Conservation (phyloP, 2,113 vertebrate genomes). For the Microcebus jonahi region DNA sequence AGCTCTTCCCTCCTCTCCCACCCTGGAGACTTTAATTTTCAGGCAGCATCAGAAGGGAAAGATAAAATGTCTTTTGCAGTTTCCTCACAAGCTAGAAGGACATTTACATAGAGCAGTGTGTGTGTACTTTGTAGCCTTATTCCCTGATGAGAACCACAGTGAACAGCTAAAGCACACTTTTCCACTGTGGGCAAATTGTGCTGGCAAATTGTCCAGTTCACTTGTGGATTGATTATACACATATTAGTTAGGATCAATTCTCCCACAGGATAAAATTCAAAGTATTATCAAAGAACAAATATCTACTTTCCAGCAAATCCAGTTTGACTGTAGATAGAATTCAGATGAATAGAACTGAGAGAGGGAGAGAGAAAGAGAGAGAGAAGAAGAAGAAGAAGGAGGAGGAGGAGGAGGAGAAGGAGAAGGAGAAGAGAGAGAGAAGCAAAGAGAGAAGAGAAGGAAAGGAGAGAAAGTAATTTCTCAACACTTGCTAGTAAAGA, state of each 20-base stretch:
- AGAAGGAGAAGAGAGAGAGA: too few relatives aligned
- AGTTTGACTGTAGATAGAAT: background rate
- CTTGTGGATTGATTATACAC: constrained; percentile 67
- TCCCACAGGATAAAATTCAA: background rate
- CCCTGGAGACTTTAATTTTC: constrained; percentile 45
- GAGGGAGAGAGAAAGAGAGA: too few relatives aligned
- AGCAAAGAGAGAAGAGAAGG: background rate
- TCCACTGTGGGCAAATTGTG: constrained; percentile 45
- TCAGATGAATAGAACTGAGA: background rate
- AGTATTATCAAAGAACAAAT: constrained; percentile 17
- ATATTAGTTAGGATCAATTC: background rate
- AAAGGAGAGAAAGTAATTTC: background rate
- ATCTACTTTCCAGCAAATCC: background rate
- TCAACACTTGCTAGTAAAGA: background rate
- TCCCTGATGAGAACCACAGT: constrained; percentile 55
- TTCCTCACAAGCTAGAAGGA: constrained; percentile 60
- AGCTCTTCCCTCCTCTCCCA: fast-evolving
- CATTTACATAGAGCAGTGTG: constrained; percentile 72
- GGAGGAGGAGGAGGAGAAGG: background rate
- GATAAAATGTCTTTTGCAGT: constrained; percentile 65
- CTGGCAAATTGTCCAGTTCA: constrained; percentile 8
- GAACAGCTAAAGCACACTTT: constrained; percentile 71
- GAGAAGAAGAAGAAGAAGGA: background rate
- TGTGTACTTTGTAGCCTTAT: constrained; percentile 16
- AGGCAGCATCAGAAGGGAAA: constrained; percentile 45